A percentile compares a stretch with the other conserved stretches of the same genome.
These are phyloP conservation scores for Oscheius sp. DNA, from an alignment of 2,888 invertebrate genomes.

Conservation along the genomic window DNA sequence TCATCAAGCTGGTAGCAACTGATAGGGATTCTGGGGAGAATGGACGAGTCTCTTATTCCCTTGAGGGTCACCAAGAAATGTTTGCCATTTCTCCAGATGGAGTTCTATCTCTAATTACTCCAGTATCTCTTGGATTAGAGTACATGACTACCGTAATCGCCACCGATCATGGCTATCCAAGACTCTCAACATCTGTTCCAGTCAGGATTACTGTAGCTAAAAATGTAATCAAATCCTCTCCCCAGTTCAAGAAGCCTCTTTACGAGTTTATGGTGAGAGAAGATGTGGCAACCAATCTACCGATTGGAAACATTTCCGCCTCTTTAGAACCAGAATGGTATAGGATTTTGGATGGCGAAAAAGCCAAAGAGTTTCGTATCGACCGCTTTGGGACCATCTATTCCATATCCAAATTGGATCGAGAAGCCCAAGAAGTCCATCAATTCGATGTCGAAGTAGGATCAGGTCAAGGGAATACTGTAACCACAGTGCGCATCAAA, in stretches of 20 bases:
- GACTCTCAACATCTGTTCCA: slow-evolving; percentile 38
- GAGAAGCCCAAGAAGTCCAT: slow-evolving; percentile 3
- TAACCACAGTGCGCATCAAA: slow-evolving; percentile 31
- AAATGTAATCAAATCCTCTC: background rate
- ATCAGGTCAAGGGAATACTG: slow-evolving; percentile 25
- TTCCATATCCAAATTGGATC: slow-evolving; percentile 30
- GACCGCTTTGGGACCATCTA: slow-evolving; percentile 43
- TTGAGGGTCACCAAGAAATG: slow-evolving; percentile 27
- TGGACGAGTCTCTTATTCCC: slow-evolving; percentile 79
- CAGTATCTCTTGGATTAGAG: slow-evolving; percentile 26
- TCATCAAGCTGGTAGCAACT: slow-evolving; percentile 89
- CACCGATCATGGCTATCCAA: slow-evolving; percentile 50
- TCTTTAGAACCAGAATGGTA: slow-evolving; percentile 31
- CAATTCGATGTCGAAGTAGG: slow-evolving; percentile 34
- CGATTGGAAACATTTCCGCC: slow-evolving; percentile 40
- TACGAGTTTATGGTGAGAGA: slow-evolving; percentile 41
- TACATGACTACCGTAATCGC: slow-evolving; percentile 53
- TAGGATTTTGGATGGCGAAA: slow-evolving; percentile 37
- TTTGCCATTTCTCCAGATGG: slow-evolving; percentile 33
- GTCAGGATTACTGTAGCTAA: slow-evolving; percentile 37
- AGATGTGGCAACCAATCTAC: slow-evolving; percentile 26
- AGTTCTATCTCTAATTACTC: background rate
- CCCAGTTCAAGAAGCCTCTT: background rate
- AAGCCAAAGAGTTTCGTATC: slow-evolving; percentile 32
- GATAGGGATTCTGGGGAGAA: slow-evolving; percentile 94